Evolutionary conservation across 2,113 vertebrate genomes (phyloP), one percentile per base, ranked within the genome.

Genomic region (Anseranas semipalmata): DNA sequence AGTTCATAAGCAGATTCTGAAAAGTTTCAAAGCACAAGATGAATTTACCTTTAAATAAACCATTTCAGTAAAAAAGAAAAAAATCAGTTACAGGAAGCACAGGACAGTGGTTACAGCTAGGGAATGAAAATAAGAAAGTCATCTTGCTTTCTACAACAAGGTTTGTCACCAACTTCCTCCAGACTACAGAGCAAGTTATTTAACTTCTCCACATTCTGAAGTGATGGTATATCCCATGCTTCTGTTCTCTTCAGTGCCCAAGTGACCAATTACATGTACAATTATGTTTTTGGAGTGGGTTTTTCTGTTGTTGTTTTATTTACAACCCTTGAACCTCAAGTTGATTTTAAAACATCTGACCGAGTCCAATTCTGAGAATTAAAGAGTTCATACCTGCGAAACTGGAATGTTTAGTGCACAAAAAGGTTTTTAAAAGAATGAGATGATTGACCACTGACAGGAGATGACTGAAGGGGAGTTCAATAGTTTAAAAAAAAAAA

Each of bases 11-110:
- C 83, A 95, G 72, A 96, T 94, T 91, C 93, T 96, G 89, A 95
- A 95, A 93, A 94, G 71, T 95, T 96, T 96, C 87, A 95, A 89
- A 95, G 93, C 87, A 85, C 24, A 96, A 96, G 94, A 96, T 94
- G 37, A 94, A 93, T 97, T 90, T 92, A 95, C 81, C 92, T 87
- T 87, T 33, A 52, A 91, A 96, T 90, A 75, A 41, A 35, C 7
- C 28, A 93, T 75, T 92, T 94, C 85, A 95, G 81, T 85, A 94
- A 94, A 28, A 53, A 68, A 16, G 3, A 28, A 41, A 55, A 52
- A 52, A 75, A 63, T 75, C 45, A 70, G 20, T 93, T 95, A 94
- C 91, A 95, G 94, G 95, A 96, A 97, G 79, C 55, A 58, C 2
- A 91, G 62, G 20, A 39, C 85, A 94, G 32, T 71, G 24, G 27